These are phyloP conservation scores for Acarapis woodi DNA, from an alignment of 1,140 invertebrate genomes.

Conservation along the genomic window DNA sequence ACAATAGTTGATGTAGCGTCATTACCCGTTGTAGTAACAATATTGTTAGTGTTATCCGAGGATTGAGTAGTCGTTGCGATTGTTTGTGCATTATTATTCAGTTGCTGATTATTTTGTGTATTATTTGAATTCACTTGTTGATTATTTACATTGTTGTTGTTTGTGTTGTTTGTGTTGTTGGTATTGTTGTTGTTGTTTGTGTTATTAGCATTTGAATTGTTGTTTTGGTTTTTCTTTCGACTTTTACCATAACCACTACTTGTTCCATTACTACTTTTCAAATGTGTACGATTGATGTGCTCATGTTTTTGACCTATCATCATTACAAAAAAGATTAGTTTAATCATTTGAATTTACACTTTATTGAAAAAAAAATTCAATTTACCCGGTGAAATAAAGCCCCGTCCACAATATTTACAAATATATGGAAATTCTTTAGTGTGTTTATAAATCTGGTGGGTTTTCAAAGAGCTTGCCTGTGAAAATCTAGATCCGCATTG, in stretches of 20 bases:
- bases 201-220: neutral
- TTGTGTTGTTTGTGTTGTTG: neutral
- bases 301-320: constrained; percentile 5
- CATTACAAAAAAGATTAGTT: too few relatives aligned
- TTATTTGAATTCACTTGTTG: too few relatives aligned
- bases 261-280: neutral
- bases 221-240: neutral
- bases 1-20: too few relatives aligned
- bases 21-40: too few relatives aligned
- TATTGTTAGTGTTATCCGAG: too few relatives aligned
- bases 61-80: neutral
- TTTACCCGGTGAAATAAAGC: constrained; percentile 11
- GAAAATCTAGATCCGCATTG: constrained; percentile 9
- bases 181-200: neutral
- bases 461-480: constrained; percentile 9
- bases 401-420: constrained; percentile 10
- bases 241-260: neutral
- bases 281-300: neutral
- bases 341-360: too few relatives aligned
- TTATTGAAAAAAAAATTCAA: too few relatives aligned
- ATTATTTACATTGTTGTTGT: neutral
- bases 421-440: constrained; percentile 11
- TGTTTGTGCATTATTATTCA: neutral
- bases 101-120: too few relatives aligned
- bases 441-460: constrained; percentile 11